Evolutionary conservation across 2,113 vertebrate species (phyloP).

Genomic region (Corvus hawaiiensis): DNA sequence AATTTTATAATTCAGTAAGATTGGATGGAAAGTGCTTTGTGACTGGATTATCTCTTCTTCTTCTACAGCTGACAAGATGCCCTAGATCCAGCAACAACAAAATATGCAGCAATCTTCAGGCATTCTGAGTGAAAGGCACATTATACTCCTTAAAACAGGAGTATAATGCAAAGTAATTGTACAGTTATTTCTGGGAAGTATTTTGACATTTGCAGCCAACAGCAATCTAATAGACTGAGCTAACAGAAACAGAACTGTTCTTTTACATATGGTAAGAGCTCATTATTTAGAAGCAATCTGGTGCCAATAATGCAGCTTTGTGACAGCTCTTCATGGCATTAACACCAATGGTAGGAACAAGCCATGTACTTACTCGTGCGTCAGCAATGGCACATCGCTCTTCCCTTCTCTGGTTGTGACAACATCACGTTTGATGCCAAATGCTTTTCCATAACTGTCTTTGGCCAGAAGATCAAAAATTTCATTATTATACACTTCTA

Average conservation of each 20-base stretch:
- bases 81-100: not conserved
- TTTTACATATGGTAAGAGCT: not conserved
- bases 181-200: not conserved
- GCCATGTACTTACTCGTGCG: conserved; percentile 65
- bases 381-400: conserved; percentile 71
- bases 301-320: not conserved
- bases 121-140: not conserved
- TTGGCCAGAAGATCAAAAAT: conserved; percentile 83
- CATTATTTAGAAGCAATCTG: not conserved
- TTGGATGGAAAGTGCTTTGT: not conserved
- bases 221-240: not conserved
- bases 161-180: not conserved
- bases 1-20: not conserved
- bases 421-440: conserved; percentile 65
- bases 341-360: not conserved
- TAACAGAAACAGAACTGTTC: not conserved
- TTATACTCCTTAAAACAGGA: not conserved
- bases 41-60: not conserved
- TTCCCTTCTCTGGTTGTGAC: conserved; percentile 72
- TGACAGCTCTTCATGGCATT: not conserved
- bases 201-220: not conserved
- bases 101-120: not conserved
- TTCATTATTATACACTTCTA: conserved; percentile 86
- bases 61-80: not conserved
- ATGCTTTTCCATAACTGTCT: conserved; percentile 51